Evolutionary conservation across 2,113 vertebrate species (phyloP).

Genomic region (Mirza zaza): DNA sequence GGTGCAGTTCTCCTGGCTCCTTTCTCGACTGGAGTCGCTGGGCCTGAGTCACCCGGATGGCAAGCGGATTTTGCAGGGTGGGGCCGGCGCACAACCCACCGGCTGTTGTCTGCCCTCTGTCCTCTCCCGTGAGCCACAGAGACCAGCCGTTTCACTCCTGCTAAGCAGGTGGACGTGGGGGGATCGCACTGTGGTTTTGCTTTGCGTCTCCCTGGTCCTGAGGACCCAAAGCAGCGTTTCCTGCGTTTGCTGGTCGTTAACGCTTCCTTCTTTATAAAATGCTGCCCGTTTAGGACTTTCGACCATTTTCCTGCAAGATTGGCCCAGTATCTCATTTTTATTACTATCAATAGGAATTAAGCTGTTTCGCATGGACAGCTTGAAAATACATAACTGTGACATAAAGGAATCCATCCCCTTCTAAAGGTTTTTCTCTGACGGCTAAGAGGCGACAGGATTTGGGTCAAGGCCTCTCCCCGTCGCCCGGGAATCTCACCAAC

Average conservation of each 20-base stretch:
- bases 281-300: not conserved
- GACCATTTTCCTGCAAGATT: too few relatives aligned
- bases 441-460: rapidly evolving
- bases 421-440: not conserved
- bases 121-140: too few relatives aligned
- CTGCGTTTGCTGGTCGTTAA: rapidly evolving
- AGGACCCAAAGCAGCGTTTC: rapidly evolving
- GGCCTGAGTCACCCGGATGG: not conserved
- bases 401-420: too few relatives aligned
- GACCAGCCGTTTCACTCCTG: not conserved
- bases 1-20: not conserved
- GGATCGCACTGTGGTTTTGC: rapidly evolving
- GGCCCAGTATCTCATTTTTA: not conserved
- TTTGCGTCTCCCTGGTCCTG: not conserved
- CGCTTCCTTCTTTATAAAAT: not conserved
- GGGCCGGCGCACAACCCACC: too few relatives aligned
- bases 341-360: not conserved
- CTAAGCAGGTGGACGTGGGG: rapidly evolving
- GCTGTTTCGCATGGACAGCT: not conserved
- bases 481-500: rapidly evolving
- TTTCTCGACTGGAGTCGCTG: not conserved
- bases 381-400: not conserved
- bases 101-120: not conserved
- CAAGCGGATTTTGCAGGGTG: not conserved
- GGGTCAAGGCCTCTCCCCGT: rapidly evolving